A percentile compares a stretch with the other conserved stretches of the same genome.
These are phyloP conservation scores for Etheostoma spectabile DNA, from an alignment of 2,113 vertebrate species.

Conservation along the genomic window DNA sequence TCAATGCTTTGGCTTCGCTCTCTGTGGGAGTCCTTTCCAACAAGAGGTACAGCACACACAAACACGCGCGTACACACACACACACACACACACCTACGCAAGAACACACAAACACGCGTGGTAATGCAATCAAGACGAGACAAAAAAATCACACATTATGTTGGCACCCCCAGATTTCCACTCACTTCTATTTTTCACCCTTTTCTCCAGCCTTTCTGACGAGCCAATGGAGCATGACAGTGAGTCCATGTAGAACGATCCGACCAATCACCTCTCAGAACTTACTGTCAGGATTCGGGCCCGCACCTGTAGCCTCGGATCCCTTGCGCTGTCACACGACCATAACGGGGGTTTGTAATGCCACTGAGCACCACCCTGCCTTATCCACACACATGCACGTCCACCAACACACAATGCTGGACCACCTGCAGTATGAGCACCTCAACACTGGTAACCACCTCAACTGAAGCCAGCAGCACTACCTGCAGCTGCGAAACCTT, in stretches of 20 bases:
- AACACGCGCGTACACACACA: neutral
- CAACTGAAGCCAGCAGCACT: slow-evolving; percentile 54
- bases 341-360: slow-evolving; percentile 54
- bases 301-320: slow-evolving; percentile 34
- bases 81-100: neutral
- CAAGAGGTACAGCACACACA: slow-evolving; percentile 84
- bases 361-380: slow-evolving; percentile 65
- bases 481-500: slow-evolving; percentile 65
- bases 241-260: slow-evolving; percentile 73
- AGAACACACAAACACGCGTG: neutral
- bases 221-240: slow-evolving; percentile 85
- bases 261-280: slow-evolving; percentile 53
- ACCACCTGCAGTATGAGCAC: slow-evolving; percentile 49
- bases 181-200: slow-evolving; percentile 17
- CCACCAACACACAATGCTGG: slow-evolving; percentile 43
- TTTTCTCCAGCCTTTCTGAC: slow-evolving; percentile 70
- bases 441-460: slow-evolving; percentile 60
- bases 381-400: slow-evolving; percentile 53
- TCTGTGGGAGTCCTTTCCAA: slow-evolving; percentile 89
- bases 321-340: slow-evolving; percentile 52
- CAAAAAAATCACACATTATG: neutral
- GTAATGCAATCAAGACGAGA: neutral
- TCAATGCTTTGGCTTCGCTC: slow-evolving; percentile 93
- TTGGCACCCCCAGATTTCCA: neutral
- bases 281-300: slow-evolving; percentile 43